Percentiles rank a stretch among this genome's conserved stretches.
Conservation (phyloP, 2,113 vertebrate species). For the Sorex fumeus region DNA sequence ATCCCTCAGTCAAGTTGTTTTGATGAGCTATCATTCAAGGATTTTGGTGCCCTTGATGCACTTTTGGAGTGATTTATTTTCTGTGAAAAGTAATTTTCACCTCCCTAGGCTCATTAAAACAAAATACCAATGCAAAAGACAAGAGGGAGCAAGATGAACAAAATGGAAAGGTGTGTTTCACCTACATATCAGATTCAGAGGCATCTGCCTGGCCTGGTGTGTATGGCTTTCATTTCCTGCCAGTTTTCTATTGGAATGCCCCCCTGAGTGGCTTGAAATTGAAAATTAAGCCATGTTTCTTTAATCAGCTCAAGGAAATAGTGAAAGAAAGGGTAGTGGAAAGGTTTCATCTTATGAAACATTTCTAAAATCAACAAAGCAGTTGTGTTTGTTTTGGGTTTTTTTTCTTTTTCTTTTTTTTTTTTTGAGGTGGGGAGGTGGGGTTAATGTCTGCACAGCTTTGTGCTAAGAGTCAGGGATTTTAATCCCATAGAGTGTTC, state of each 20-base stretch:
- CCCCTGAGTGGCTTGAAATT: slow-evolving; percentile 91
- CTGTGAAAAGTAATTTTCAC: slow-evolving; percentile 66
- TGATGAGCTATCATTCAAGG: slow-evolving; percentile 19
- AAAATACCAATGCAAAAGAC: slow-evolving; percentile 69
- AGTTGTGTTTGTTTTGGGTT: not conserved
- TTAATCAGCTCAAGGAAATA: slow-evolving; percentile 92
- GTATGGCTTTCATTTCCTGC: slow-evolving; percentile 93
- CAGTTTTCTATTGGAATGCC: slow-evolving; percentile 87
- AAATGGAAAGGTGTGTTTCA: slow-evolving; percentile 84
- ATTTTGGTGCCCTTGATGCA: slow-evolving; percentile 67
- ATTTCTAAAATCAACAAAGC: slow-evolving; percentile 54
- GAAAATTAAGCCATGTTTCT: slow-evolving; percentile 93
- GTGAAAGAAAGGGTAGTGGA: slow-evolving; percentile 82
- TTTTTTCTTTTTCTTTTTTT: too few relatives aligned
- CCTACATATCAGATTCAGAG: slow-evolving; percentile 88
- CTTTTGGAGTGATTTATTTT: slow-evolving; percentile 63
- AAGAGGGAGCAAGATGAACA: slow-evolving; percentile 30
- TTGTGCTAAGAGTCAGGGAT: slow-evolving; percentile 57
- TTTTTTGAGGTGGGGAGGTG: too few relatives aligned
- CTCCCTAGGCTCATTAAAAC: slow-evolving; percentile 20
- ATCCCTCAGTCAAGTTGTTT: not conserved
- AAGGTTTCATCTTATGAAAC: slow-evolving; percentile 68
- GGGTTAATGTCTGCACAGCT: slow-evolving; percentile 56
- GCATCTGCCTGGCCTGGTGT: slow-evolving; percentile 88
- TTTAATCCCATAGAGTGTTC: slow-evolving; percentile 42